Evolutionary conservation across 2,797 vertebrate genomes (phyloP), one percentile per base, ranked within the genome.

Genomic region (Chaunax sp.): DNA sequence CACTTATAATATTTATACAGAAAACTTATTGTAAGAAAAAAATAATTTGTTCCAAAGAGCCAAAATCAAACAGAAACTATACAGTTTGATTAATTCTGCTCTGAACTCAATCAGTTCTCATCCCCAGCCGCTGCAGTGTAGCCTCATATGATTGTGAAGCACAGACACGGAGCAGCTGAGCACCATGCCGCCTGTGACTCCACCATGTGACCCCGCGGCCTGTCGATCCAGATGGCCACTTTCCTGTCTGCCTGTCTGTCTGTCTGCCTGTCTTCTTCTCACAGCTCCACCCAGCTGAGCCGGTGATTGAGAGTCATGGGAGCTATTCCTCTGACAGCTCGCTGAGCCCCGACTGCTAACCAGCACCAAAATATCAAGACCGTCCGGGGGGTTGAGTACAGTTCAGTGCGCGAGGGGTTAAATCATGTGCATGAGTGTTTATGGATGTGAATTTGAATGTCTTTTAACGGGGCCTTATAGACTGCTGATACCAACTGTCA

Each of bases 141-240:
- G 70, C 77, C 78, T 87, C 78, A 54, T 66, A 80, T 83, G 85
- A 86, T 67, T 69, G 41, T 40, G 55, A 49, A 33, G 69, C 77
- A 47, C 45, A 81, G 78, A 80, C 83, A 57, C 4, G 0, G 66
- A 89, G 80, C 90, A 90, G 90, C 89, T 89, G 88, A 85, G 88
- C 88, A 69, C 86, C 83, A 75, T 80, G 77, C 84, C 80, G 85
- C 69, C 63, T 74, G 75, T 79, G 84, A 85, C 83, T 81, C 68
- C 60, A 65, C 67, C 82, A 72, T 75, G 82, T 89, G 88, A 90
- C 89, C 87, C 88, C 16, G 74, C 64, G 69, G 80, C 82, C 81
- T 78, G 81, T 80, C 80, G 72, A 40, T 79, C 89, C 90, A 90
- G 89, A 92, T 92, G 90, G 90, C 86, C 89, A 55, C 82, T 69